Evolutionary conservation across 2,113 vertebrate genomes (phyloP), one percentile per base, ranked within the genome.

Genomic region (rat (Rattus norvegicus)): DNA sequence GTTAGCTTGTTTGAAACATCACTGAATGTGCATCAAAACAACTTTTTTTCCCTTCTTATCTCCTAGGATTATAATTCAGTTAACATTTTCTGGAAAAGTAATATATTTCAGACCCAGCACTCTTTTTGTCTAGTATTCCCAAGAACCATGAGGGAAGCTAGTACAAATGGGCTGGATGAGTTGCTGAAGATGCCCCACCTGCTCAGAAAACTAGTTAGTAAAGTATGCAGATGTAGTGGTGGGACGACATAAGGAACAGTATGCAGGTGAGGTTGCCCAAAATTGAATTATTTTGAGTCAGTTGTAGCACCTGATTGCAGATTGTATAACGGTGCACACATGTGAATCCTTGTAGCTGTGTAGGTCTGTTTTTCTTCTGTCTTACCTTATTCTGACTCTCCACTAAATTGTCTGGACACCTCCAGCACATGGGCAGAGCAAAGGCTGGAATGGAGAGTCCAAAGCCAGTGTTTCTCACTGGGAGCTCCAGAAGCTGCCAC

Each of bases 51-150:
- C 76, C 22, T 92, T 94, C 22, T 73, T 56, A 8, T 54, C 19
- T 19, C 36, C 70, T 94, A n/a, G 88, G 67, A 47, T 94, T 92
- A 84, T 88, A 97, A 81, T 95, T 72, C 6, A 73, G 4, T 85
- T 24, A 54, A 1, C 12, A 65, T 33, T 88, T 77, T 61, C 56
- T 65, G 22, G 19, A 85, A 90, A 65, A 33, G 13, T 75, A 10
- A 63, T 80, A 39, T 24, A 17, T 79, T 36, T 79, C 52, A 86
- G 77, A 69, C 5, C 5, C 1, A 33, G 3, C 39, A 67, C 52
- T 59, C 19, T 24, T 80, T 54, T 69, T 81, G 92, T 36, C 56
- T 81, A 19, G 80, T 30, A 26, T 13, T 89, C 28, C n/a, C 10
- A 47, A 65, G 4, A 90, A 39, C 77, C n/a, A 6, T 49, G 72